Conservation (phyloP, 2,113 vertebrate species). For the Spheniscus mendiculus region DNA sequence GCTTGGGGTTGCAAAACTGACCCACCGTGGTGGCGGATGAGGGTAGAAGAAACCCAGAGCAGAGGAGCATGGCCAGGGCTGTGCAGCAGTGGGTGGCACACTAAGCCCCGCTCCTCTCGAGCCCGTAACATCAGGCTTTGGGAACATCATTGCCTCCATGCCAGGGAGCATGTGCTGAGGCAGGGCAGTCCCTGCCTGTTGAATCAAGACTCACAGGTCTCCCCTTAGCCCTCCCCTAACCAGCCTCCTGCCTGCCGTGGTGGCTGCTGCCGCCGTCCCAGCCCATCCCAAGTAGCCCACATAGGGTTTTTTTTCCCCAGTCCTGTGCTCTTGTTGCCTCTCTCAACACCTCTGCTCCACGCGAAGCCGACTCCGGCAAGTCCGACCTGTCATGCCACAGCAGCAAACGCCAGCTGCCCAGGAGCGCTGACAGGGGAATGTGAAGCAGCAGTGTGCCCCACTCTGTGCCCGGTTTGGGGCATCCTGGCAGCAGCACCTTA, state of each 20-base stretch:
- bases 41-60: not conserved
- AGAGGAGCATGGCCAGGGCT: not conserved
- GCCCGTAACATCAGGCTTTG: not conserved
- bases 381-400: fast-evolving
- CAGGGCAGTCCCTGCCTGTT: not conserved
- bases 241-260: not conserved
- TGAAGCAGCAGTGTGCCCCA: not conserved
- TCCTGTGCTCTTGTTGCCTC: not conserved
- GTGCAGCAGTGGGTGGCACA: not conserved
- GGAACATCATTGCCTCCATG: fast-evolving
- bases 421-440: not conserved
- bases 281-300: not conserved
- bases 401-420: not conserved
- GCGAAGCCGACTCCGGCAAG: not conserved
- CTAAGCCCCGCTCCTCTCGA: not conserved
- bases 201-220: not conserved
- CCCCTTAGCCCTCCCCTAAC: not conserved
- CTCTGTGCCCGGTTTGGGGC: not conserved
- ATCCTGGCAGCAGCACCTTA: not conserved
- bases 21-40: fast-evolving
- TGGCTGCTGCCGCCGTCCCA: not conserved
- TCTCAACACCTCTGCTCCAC: not conserved
- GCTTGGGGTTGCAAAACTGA: not conserved
- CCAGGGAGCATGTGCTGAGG: not conserved
- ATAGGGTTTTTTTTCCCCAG: not conserved